Evolutionary conservation across 1,140 invertebrate genomes (phyloP).

Genomic region (Ditylenchus dipsaci): DNA sequence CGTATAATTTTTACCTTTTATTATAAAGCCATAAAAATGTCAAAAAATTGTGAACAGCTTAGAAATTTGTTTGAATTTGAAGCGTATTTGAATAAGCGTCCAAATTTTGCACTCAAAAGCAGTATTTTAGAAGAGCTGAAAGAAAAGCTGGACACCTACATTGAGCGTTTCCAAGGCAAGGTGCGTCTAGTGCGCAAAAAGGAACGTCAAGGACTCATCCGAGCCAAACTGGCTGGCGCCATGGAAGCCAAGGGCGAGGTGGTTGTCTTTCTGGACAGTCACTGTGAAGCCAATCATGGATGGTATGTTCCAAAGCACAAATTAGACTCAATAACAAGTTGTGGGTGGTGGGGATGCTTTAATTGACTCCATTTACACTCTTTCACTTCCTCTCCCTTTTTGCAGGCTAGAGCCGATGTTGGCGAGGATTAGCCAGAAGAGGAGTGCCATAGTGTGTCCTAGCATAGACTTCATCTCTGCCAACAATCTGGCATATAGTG

Average conservation of each 20-base stretch:
- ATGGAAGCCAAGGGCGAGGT: conserved; percentile 73
- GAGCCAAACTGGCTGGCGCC: conserved; percentile 76
- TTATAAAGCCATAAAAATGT: too few species aligned
- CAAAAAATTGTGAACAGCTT: too few species aligned
- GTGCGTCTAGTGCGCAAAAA: conserved; percentile 74
- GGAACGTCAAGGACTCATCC: conserved; percentile 75
- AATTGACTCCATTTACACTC: neutral
- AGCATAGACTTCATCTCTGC: conserved; percentile 87
- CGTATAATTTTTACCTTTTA: too few species aligned
- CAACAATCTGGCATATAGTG: conserved; percentile 75
- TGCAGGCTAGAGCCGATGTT: conserved; percentile 76
- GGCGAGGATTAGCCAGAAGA: conserved; percentile 74
- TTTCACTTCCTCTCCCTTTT: neutral
- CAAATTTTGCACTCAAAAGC: too few species aligned
- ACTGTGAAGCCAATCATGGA: conserved; percentile 77
- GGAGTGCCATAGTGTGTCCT: conserved; percentile 75
- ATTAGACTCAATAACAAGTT: too few species aligned
- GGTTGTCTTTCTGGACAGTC: conserved; percentile 87
- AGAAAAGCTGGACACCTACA: conserved; percentile 73
- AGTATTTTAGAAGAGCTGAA: conserved; percentile 66
- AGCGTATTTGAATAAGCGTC: too few species aligned
- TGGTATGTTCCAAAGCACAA: conserved; percentile 64
- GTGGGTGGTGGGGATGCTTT: too few species aligned
- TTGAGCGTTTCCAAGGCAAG: conserved; percentile 60
- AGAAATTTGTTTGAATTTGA: too few species aligned